A percentile compares a stretch with the other conserved stretches of the same genome.
Evolutionary conservation across 2,888 invertebrate species (phyloP).

Genomic region (Ennomos quercinarius): DNA sequence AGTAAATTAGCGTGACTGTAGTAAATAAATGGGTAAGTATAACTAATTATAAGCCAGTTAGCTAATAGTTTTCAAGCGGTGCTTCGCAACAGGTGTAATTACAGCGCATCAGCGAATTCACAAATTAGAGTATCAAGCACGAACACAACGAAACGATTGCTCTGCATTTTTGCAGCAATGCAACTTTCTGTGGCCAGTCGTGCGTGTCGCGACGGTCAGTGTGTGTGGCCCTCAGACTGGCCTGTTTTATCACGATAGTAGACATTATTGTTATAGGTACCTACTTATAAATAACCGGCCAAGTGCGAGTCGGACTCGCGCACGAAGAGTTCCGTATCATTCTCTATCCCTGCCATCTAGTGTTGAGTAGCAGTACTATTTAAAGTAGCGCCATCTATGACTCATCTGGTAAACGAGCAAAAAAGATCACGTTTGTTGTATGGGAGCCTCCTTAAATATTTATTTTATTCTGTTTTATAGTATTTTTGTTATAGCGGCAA

Average conservation of each 20-base stretch:
- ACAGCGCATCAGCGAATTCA: constrained; percentile 52
- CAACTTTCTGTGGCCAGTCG: constrained; percentile 46
- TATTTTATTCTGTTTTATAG: no score
- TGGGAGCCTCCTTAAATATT: no score
- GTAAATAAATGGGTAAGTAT: constrained; percentile 16
- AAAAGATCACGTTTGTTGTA: no score
- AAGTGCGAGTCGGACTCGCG: no score
- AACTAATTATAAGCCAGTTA: constrained; percentile 34
- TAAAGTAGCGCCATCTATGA: no score
- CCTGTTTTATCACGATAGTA: constrained; percentile 12
- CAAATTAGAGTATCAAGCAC: constrained; percentile 54
- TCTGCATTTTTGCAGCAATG: constrained; percentile 48
- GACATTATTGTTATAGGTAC: no score
- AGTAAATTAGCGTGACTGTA: constrained; percentile 19
- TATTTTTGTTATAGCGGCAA: no score
- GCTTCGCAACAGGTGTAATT: constrained; percentile 50
- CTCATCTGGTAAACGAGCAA: no score
- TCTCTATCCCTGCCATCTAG: no score
- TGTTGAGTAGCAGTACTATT: no score
- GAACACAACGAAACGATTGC: constrained; percentile 48
- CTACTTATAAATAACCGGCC: no score
- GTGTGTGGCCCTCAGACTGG: constrained; percentile 41
- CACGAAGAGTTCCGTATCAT: no score
- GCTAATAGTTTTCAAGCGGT: constrained; percentile 39
- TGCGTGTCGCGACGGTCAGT: constrained; percentile 43